Evolutionary conservation across 1,140 invertebrate genomes (phyloP), one percentile per base, ranked within the genome.

Genomic region (Halictus rubicundus): DNA sequence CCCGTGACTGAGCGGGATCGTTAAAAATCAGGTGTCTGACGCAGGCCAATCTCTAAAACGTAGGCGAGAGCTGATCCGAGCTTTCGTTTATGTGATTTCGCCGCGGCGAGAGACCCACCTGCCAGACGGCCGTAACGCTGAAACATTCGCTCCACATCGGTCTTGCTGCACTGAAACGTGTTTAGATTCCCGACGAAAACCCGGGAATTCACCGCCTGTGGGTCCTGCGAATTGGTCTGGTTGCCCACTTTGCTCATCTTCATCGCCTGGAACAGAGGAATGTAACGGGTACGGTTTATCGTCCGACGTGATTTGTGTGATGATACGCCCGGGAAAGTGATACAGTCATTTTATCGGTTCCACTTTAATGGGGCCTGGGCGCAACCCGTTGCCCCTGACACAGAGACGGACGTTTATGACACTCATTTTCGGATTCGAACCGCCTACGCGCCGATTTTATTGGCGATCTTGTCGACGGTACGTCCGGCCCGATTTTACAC

Each of bases 141-240:
- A 92, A 98, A 98, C 95, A 98, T 97, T 83, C 95, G 94, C 90
- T 97, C 97, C 65, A 98, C 96, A 93, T 97, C 97, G 82, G 97
- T 97, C 93, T 98, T 98, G 88, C 95, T 96, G 89, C 97, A 96
- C 90, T 97, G 96, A 94, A 97, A 97, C 87, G 97, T 98, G 94
- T 98, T 98, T 88, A 98, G 94, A 94, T 98, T 98, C 82, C 97
- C 97, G 70, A 98, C 97, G 93, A 98, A 98, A 80, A 98, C 95
- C 70, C 97, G 94, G 83, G 96, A 97, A 92, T 97, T 97, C 86
- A 97, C 96, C 57, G 97, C 96, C 88, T 97, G 96, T 79, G 97
- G 97, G 94, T 98, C 97, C 92, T 97, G 96, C 78, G 96, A 96
- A 93, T 97, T 97, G 86, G 97, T 97, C 91, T 97, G 96, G 93